Base-by-base conservation (phyloP, 2,888 invertebrate species). In the Leptinotarsa tumamoca region DNA sequence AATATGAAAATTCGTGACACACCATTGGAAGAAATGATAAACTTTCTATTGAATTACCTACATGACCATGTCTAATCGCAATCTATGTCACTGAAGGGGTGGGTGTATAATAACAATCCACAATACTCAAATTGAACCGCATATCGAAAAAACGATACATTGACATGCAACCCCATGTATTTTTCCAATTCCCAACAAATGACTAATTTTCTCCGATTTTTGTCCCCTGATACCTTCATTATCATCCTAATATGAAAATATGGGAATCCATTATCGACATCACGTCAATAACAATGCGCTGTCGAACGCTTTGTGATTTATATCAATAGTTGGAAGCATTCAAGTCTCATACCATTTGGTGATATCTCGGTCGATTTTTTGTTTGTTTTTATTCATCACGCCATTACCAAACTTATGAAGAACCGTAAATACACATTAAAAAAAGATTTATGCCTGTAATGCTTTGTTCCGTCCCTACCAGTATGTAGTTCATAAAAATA, bases 281-380 rank as follows among this genome's bases (percentile, higher is more conserved):
- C 43, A 70, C 56, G 68, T 73, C 71, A 67, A 68, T 51, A 73
- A 70, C 75, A 73, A 73, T 66, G 73, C 58, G 21, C 18, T 33
- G 43, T 67, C 71, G 68, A 68, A 71, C 50, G 43, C 43, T 68
- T n/a, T 51, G 61, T 72, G 75, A 75, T 78, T 73, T 74, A 77
- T 77, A 69, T 74, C 74, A 72, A 74, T 77, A 66, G 68, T 67
- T 68, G 63, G 43, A 67, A 67, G 71, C 71, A 58, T 58, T 70
- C 50, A n/a, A 63, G 23, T 43, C 74, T 56, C 69, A 72, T 72
- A 72, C 72, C 78, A 68, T 68, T 49, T 72, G 70, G 77, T 58
- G 77, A 72, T 69, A 77, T 74, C 77, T 71, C 74, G 33, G 49
- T 56, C 68, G 33, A 15, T 63, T 63, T 58, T 58, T 63, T 43